These are phyloP conservation scores for Plotosus lineatus DNA, from an alignment of 2,113 vertebrate genomes.

Conservation along the genomic window DNA sequence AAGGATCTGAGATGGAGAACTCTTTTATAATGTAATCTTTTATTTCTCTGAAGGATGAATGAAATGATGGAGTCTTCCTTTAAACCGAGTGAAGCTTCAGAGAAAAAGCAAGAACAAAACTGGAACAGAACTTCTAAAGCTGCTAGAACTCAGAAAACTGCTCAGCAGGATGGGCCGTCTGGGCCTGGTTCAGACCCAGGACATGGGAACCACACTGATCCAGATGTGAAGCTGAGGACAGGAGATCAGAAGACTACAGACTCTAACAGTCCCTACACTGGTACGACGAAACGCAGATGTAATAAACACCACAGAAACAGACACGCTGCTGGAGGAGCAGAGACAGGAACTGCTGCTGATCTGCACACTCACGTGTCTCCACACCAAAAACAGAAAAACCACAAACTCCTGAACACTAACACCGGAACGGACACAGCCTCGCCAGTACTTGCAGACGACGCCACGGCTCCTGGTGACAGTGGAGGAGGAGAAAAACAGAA, in stretches of 20 bases:
- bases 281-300: neutral
- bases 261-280: neutral
- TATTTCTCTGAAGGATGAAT: neutral
- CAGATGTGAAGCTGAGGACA: neutral
- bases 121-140: neutral
- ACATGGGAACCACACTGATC: neutral
- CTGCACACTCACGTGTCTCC: neutral
- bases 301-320: constrained; percentile 1
- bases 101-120: too few species aligned
- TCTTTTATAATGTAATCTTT: neutral
- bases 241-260: neutral
- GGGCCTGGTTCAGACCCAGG: neutral
- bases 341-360: neutral
- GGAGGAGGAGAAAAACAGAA: constrained; percentile 5
- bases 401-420: neutral
- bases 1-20: neutral
- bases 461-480: neutral
- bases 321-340: neutral
- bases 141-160: neutral
- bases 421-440: neutral
- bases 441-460: too few species aligned
- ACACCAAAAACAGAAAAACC: neutral
- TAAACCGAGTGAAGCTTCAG: neutral
- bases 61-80: neutral
- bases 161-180: neutral